These are phyloP conservation scores for Harpagifer antarcticus DNA, from an alignment of 2,797 vertebrate genomes.

Conservation along the genomic window DNA sequence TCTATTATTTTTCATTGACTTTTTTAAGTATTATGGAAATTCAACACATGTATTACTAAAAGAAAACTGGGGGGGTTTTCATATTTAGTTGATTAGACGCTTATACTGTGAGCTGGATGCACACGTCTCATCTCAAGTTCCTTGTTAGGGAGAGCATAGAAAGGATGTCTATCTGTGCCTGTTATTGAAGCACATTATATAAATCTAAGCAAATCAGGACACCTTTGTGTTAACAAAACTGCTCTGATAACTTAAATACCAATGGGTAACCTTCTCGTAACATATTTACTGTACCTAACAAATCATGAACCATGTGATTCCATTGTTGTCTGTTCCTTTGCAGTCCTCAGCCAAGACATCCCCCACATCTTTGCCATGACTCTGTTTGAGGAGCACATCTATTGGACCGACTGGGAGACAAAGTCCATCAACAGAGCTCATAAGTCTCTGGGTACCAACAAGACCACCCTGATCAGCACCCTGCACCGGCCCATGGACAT, in stretches of 20 bases:
- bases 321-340: slow-evolving; percentile 1
- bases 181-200: not conserved
- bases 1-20: not conserved
- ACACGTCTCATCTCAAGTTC: not conserved
- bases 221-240: not conserved
- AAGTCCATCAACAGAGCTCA: slow-evolving; percentile 98
- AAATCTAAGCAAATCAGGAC: not conserved
- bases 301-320: not conserved
- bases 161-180: not conserved
- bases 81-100: not conserved
- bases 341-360: slow-evolving; percentile 88
- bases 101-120: not conserved
- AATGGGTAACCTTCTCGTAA: not conserved
- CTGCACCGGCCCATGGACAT: slow-evolving; percentile 98
- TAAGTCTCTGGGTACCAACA: slow-evolving; percentile 91
- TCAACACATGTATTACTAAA: not conserved
- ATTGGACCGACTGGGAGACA: slow-evolving; percentile 99
- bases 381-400: slow-evolving; percentile 97
- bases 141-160: not conserved
- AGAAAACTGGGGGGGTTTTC: not conserved
- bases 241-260: not conserved
- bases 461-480: slow-evolving; percentile 94
- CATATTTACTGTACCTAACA: not conserved
- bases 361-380: slow-evolving; percentile 99
- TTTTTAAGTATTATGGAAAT: not conserved